phyloP scores from a whole-genome alignment of 1,140 invertebrate genomes.

The Brachionus plicatilis region DNA sequence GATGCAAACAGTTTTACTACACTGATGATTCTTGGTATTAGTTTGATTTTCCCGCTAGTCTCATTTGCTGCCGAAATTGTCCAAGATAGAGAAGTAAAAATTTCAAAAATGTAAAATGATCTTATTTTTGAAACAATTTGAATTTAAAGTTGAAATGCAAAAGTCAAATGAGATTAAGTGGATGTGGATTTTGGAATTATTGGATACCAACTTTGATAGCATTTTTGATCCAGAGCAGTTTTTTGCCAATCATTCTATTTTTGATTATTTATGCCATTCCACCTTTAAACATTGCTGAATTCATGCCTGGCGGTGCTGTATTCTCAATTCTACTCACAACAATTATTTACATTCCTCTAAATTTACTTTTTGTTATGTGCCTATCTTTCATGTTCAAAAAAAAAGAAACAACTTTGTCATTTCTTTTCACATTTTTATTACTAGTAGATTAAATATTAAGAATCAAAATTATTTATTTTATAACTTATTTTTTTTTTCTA shows the following conservation, averaged over 20 bases:
- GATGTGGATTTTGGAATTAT: constrained; percentile 13
- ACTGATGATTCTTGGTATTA: constrained; percentile 11
- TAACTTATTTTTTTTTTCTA: not conserved
- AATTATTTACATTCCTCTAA: constrained; percentile 15
- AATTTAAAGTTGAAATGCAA: constrained; percentile 37
- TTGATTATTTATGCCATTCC: constrained; percentile 3
- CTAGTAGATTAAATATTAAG: no score
- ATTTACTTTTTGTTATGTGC: not conserved
- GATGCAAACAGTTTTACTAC: not conserved
- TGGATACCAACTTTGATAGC: not conserved
- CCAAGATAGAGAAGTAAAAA: constrained; percentile 25
- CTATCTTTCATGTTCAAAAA: constrained; percentile 22
- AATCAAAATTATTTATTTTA: no score
- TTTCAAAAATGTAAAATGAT: not conserved
- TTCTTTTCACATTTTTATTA: not conserved
- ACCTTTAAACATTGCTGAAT: constrained; percentile 5
- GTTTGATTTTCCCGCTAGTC: constrained; percentile 16
- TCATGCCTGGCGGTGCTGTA: constrained; percentile 16
- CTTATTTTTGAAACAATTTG: not conserved
- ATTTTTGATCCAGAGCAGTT: not conserved
- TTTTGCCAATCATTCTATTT: constrained; percentile 14
- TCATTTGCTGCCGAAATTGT: constrained; percentile 37
- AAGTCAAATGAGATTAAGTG: constrained; percentile 31
- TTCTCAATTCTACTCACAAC: constrained; percentile 15
- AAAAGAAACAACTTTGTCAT: constrained; percentile 9